Base-by-base conservation (phyloP, 2,797 vertebrate species). In the Austrolebias charrua region DNA sequence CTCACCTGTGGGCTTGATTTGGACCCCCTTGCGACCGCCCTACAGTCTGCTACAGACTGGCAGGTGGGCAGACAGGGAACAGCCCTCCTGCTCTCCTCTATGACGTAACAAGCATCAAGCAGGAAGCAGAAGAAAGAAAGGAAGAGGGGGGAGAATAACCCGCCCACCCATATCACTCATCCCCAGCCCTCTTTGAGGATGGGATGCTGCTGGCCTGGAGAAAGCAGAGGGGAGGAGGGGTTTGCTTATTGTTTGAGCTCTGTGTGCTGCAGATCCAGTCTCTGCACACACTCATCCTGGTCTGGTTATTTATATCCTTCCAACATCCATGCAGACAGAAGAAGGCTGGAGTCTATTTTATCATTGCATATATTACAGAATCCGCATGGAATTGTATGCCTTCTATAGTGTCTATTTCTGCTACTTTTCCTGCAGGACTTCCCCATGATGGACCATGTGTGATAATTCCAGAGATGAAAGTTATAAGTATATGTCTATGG, bases 261-360 rank as follows among this genome's bases (percentile, higher is more conserved):
- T 73, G 69, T 80, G 76, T 66, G 80, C 83, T 80, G 73, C 42
- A 58, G 83, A 81, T 86, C 79, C 76, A 86, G 80, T 77, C 80
- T 75, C 75, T 60, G 79, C 55, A 6, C 72, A 81, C 82, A 75
- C 72, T 73, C 82, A 83, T 55, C 48, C 68, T 78, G 71, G 60
- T 73, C 69, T 2, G 40, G 73, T 84, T 90, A 91, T 92, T 90
- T 89, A 88, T 90, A 91, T 81, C 89, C 76, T 63, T 74, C 75
- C 85, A 74, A 89, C 84, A 84, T 84, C 81, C 79, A 85, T 74
- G 78, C 80, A 73, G 77, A 83, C 73, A 19, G 73, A 74, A 80
- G 78, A 68, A 79, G 78, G 79, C 76, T 79, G 81, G 71, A 76
- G 81, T 60, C 55, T 60, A 78, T 86, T 83, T 81, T 74, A 84